A percentile compares a stretch with the other conserved stretches of the same genome.
Evolutionary conservation across 2,888 invertebrate species (phyloP).

Genomic region (Macrosoma leucophasiata): DNA sequence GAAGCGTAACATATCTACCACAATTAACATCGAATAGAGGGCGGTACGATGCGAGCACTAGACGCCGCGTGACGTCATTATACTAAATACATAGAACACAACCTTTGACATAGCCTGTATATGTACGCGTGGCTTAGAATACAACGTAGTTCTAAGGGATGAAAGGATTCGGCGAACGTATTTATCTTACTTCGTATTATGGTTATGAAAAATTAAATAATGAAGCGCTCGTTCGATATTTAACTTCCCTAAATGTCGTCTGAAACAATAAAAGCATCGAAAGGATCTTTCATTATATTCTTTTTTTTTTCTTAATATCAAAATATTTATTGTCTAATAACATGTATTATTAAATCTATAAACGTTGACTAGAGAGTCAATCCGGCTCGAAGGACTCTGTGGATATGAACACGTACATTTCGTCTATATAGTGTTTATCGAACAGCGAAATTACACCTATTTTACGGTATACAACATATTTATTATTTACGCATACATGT

Average conservation of each 20-base stretch:
- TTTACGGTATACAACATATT: slow-evolving; percentile 48
- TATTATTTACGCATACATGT: slow-evolving; percentile 28
- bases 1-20: too few species aligned
- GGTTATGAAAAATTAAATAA: too few species aligned
- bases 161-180: too few species aligned
- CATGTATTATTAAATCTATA: slow-evolving; percentile 11
- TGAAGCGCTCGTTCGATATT: slow-evolving; percentile 15
- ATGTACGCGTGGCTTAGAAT: too few species aligned
- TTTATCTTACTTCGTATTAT: too few species aligned
- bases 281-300: slow-evolving; percentile 2
- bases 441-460: slow-evolving; percentile 51
- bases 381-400: slow-evolving; percentile 44
- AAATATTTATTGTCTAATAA: slow-evolving; percentile 48
- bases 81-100: slow-evolving; percentile 49
- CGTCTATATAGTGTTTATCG: slow-evolving; percentile 34
- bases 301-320: slow-evolving; percentile 35
- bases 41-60: too few species aligned
- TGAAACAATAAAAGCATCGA: too few species aligned
- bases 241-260: too few species aligned
- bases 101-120: slow-evolving; percentile 49
- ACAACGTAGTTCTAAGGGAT: too few species aligned
- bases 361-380: slow-evolving; percentile 35
- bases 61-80: too few species aligned
- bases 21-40: slow-evolving; percentile 45
- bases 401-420: slow-evolving; percentile 64